Base-by-base conservation (phyloP, 2,113 vertebrate genomes). In the Arizona elegans region DNA sequence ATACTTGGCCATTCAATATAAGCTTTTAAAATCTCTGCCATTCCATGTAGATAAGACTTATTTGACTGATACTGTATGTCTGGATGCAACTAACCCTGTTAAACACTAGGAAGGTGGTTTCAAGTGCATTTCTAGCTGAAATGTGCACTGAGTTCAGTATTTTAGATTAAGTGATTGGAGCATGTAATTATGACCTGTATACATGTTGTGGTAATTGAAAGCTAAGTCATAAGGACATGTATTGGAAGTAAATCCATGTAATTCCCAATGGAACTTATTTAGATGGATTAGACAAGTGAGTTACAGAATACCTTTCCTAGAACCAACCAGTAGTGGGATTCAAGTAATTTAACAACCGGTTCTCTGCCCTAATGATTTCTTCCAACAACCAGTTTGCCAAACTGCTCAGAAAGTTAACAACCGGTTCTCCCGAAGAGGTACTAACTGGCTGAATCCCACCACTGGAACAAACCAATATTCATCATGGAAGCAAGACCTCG, bases 11-110 rank as follows among this genome's bases (percentile, higher is more conserved):
- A 90, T 87, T 58, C 81, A 50, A 19, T 81, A 58, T 85, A 52
- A 65, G 56, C 47, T 90, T 87, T 62, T 52, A 87, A 62, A 86
- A 93, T 62, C 47, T 65, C 47, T 26, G 88, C 9, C 54, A 53
- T 62, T 3, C 88, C 92, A 87, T 90, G 88, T 93, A 86, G 87
- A 93, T 53, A 93, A 86, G 81, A 86, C 55, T 15, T 19, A 17
- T 59, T 90, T 90, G 50, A 93, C 21, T 33, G 75, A 90, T 58
- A 59, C 55, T 43, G n/a, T n/a, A n/a, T n/a, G 86, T 86, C 92
- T 58, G 59, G 21, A 53, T 86, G n/a, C 88, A 87, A 24, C 55
- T 90, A 55, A 43, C 9, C 53, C 75, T 81, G 75, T 62, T 8
- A 93, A 90, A 90, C 8, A 26, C 75, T 90, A 90, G 55, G 43